phyloP scores from a whole-genome alignment of 2,113 vertebrate genomes.

The Gymnocephalus cernua region DNA sequence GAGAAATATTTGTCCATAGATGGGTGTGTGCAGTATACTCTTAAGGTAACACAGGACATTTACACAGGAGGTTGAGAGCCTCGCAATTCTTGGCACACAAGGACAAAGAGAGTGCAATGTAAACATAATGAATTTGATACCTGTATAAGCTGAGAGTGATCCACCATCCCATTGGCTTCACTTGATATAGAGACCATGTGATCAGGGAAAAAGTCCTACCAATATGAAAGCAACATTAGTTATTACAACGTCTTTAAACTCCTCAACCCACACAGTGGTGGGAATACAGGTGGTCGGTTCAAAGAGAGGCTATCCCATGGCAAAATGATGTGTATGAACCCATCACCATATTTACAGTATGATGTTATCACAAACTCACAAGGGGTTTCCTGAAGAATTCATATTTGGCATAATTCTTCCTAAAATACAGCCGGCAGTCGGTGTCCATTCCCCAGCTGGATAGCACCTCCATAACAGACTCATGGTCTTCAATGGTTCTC shows the following conservation, averaged over 20 bases:
- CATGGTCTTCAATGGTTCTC: constrained; percentile 96
- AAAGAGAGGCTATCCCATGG: neutral
- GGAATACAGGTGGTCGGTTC: neutral
- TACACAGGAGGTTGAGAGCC: neutral
- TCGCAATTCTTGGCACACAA: neutral
- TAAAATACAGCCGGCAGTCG: constrained; percentile 93
- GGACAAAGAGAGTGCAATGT: constrained; percentile 7
- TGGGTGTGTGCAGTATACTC: constrained; percentile 5
- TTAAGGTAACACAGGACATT: constrained; percentile 9
- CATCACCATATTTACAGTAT: neutral
- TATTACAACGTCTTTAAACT: constrained; percentile 9
- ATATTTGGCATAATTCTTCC: constrained; percentile 98
- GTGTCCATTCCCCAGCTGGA: constrained; percentile 93
- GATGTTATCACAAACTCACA: constrained; percentile 83
- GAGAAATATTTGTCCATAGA: constrained; percentile 41
- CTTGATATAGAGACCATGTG: constrained; percentile 94
- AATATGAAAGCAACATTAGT: constrained; percentile 50
- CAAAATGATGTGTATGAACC: neutral
- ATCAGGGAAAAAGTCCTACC: constrained; percentile 96
- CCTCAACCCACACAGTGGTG: neutral
- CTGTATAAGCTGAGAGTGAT: constrained; percentile 92
- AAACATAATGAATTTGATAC: constrained; percentile 75
- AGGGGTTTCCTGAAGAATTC: constrained; percentile 97
- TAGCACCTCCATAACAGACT: constrained; percentile 92
- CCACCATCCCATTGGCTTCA: constrained; percentile 88